Evolutionary conservation across 2,797 vertebrate species (phyloP).

Genomic region (Aldrovandia affinis): DNA sequence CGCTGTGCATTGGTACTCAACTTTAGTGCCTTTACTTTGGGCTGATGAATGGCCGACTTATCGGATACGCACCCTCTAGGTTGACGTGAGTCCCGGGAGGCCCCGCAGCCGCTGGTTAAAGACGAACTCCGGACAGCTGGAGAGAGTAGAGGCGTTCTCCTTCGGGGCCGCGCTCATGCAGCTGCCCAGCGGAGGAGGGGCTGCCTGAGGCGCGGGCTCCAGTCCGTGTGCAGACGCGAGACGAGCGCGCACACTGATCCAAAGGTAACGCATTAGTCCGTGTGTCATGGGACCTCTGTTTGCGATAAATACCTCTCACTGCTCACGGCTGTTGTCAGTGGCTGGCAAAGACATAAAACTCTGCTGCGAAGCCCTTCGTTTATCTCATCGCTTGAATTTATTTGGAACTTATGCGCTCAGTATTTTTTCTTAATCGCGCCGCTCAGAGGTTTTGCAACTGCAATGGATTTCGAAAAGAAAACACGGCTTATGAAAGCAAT

Average conservation of each 20-base stretch:
- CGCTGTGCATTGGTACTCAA: constrained; percentile 32
- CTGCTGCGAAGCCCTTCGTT: constrained; percentile 30
- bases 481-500: constrained; percentile 36
- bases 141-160: constrained; percentile 47
- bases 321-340: constrained; percentile 27
- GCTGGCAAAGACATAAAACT: constrained; percentile 25
- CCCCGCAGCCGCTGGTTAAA: constrained; percentile 39
- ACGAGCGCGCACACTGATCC: constrained; percentile 42
- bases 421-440: constrained; percentile 28
- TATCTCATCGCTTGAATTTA: constrained; percentile 38
- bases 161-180: constrained; percentile 44
- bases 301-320: constrained; percentile 38
- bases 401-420: constrained; percentile 29
- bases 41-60: constrained; percentile 46
- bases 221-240: constrained; percentile 33
- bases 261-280: constrained; percentile 51
- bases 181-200: constrained; percentile 49
- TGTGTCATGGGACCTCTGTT: constrained; percentile 29
- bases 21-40: constrained; percentile 27
- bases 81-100: constrained; percentile 44
- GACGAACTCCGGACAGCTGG: constrained; percentile 52
- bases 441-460: constrained; percentile 30
- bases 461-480: constrained; percentile 26
- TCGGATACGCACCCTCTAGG: constrained; percentile 41
- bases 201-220: constrained; percentile 46